Conservation (phyloP, 53 echinoderm and acorn worm species). For the Crossaster papposus region DNA sequence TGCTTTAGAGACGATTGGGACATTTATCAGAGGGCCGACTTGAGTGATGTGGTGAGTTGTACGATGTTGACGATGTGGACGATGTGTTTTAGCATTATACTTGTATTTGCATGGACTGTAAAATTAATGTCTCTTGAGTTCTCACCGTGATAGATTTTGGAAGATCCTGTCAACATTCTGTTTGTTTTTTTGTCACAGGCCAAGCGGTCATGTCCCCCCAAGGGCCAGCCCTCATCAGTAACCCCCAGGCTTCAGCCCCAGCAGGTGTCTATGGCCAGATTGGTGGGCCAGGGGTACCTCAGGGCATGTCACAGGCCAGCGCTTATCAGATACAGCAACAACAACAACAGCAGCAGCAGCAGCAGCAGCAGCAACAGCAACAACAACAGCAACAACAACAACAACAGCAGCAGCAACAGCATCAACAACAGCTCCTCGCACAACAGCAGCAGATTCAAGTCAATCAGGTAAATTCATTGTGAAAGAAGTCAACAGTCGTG, state of each 20-base stretch:
- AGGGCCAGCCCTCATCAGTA: slow-evolving; percentile 52
- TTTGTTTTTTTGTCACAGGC: not conserved
- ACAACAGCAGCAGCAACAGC: slow-evolving; percentile 46
- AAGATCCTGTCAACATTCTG: too few relatives aligned
- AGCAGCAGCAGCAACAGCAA: slow-evolving; percentile 43
- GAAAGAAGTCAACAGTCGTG: not conserved
- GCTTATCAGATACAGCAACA: slow-evolving; percentile 55
- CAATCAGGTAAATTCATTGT: slow-evolving; percentile 43
- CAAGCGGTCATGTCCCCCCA: slow-evolving; percentile 59
- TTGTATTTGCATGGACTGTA: too few relatives aligned
- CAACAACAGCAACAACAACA: slow-evolving; percentile 45
- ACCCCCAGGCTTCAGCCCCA: slow-evolving; percentile 40
- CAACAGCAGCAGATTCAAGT: slow-evolving; percentile 57
- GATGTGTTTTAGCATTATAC: too few relatives aligned
- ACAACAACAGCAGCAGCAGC: slow-evolving; percentile 43
- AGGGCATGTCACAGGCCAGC: slow-evolving; percentile 49
- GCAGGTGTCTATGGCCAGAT: slow-evolving; percentile 40
- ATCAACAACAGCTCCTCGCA: slow-evolving; percentile 38
- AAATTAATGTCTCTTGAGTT: too few relatives aligned
- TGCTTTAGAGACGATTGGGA: too few relatives aligned
- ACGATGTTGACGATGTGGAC: too few relatives aligned
- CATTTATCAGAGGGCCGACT: too few relatives aligned
- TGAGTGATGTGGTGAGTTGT: too few relatives aligned
- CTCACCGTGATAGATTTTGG: too few relatives aligned
- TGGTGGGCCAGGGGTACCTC: slow-evolving; percentile 42